Evolutionary conservation across 2,113 vertebrate species (phyloP).

Genomic region (Brachyistius frenatus): DNA sequence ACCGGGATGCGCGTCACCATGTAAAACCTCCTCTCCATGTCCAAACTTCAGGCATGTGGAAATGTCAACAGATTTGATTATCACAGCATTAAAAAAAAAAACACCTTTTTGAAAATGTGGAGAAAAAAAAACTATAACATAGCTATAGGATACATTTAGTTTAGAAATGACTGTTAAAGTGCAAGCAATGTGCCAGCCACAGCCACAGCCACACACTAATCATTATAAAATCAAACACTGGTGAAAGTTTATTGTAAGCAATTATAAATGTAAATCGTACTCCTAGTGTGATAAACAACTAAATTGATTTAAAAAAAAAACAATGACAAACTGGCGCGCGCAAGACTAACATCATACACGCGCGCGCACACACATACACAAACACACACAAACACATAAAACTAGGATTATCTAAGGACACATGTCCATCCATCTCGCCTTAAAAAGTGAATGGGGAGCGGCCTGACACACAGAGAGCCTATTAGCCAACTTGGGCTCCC

Average conservation of each 20-base stretch:
- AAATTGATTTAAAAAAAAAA: neutral
- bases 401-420: slow-evolving; percentile 70
- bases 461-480: slow-evolving; percentile 73
- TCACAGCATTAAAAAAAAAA: neutral
- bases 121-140: neutral
- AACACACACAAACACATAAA: slow-evolving; percentile 16
- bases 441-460: slow-evolving; percentile 62
- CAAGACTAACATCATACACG: neutral
- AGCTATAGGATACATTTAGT: neutral
- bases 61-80: neutral
- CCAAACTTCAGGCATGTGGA: slow-evolving; percentile 28
- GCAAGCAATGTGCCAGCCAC: no score
- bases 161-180: neutral
- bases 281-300: neutral
- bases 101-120: neutral
- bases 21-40: neutral
- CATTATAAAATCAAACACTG: neutral
- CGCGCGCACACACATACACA: slow-evolving; percentile 24
- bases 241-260: neutral
- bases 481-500: slow-evolving; percentile 65
- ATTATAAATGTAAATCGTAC: neutral
- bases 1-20: neutral
- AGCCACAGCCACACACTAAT: no score
- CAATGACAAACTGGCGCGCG: neutral
- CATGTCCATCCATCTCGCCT: slow-evolving; percentile 70